Evolutionary conservation across 2,888 invertebrate species (phyloP).

Genomic region (Agriopis aurantiaria): DNA sequence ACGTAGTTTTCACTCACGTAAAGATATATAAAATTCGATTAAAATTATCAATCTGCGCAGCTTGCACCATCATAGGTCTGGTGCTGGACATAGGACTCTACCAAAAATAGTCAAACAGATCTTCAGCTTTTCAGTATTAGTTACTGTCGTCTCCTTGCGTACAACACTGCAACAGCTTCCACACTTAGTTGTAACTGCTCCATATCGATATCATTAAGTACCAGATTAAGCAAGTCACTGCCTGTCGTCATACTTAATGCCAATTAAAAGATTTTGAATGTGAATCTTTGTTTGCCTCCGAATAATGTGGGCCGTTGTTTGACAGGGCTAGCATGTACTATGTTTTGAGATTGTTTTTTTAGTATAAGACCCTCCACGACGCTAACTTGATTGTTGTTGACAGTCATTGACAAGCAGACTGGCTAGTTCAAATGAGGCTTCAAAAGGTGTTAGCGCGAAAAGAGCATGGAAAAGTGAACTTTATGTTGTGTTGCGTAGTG

Average conservation of each 20-base stretch:
- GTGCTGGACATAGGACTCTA: neutral
- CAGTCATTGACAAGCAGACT: slow-evolving; percentile 26
- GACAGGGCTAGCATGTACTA: slow-evolving; percentile 57
- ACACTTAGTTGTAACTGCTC: slow-evolving; percentile 57
- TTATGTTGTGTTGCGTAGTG: too few species aligned
- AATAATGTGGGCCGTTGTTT: slow-evolving; percentile 72
- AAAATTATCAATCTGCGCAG: too few species aligned
- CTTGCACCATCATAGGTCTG: too few species aligned
- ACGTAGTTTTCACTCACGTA: too few species aligned
- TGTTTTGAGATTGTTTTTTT: slow-evolving; percentile 49
- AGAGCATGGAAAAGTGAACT: too few species aligned
- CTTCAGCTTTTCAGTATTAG: neutral
- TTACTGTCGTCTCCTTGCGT: neutral
- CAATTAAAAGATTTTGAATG: slow-evolving; percentile 85
- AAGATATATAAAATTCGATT: too few species aligned
- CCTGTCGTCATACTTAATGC: slow-evolving; percentile 85
- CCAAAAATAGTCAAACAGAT: neutral
- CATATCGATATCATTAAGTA: slow-evolving; percentile 67
- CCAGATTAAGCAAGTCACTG: slow-evolving; percentile 83
- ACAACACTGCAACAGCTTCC: neutral
- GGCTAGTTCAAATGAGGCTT: neutral
- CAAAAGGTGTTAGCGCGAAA: neutral
- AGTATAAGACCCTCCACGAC: slow-evolving; percentile 37
- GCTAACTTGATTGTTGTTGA: slow-evolving; percentile 25
- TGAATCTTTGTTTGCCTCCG: slow-evolving; percentile 82